These are phyloP conservation scores for Zaprionus bogoriensis DNA, from an alignment of 2,888 invertebrate genomes.

Conservation along the genomic window DNA sequence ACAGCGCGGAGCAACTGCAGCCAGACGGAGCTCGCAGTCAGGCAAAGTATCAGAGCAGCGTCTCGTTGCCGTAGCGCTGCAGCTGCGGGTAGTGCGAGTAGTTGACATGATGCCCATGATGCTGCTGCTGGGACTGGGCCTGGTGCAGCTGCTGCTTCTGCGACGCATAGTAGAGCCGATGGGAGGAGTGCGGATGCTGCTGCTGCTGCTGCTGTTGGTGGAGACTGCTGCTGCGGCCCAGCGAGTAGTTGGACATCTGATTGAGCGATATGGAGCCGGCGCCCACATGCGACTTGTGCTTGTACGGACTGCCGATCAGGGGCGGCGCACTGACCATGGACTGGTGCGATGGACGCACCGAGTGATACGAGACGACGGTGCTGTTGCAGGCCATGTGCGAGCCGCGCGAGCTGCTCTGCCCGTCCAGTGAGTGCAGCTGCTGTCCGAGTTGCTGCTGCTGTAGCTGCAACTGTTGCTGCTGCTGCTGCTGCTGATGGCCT, in stretches of 20 bases:
- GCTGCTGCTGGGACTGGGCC: constrained; percentile 42
- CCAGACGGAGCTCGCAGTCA: too few relatives aligned
- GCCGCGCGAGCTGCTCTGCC: constrained; percentile 64
- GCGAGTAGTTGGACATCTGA: constrained; percentile 76
- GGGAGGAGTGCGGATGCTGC: constrained; percentile 46
- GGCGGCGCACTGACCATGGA: constrained; percentile 65
- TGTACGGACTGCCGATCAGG: constrained; percentile 52
- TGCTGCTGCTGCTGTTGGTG: constrained; percentile 18
- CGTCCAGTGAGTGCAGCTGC: constrained; percentile 40
- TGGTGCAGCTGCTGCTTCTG: constrained; percentile 45
- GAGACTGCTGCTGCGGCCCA: constrained; percentile 55
- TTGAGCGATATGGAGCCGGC: constrained; percentile 72
- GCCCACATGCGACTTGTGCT: constrained; percentile 42
- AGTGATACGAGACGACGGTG: constrained; percentile 80
- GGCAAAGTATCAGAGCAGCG: constrained; percentile 78
- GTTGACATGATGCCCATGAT: constrained; percentile 44
- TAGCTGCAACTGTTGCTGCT: constrained; percentile 7
- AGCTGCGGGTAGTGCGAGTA: constrained; percentile 62
- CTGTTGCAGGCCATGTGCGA: constrained; percentile 76
- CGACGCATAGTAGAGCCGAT: constrained; percentile 63
- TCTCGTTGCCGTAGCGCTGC: constrained; percentile 80
- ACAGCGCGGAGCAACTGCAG: too few relatives aligned
- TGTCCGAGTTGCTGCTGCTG: constrained; percentile 12
- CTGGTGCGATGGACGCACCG: constrained; percentile 71
- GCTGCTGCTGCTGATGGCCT: constrained; percentile 11